A percentile compares a stretch with the other conserved stretches of the same genome.
phyloP scores from a whole-genome alignment of 2,797 vertebrate species.

The Hoplostethus atlanticus region DNA sequence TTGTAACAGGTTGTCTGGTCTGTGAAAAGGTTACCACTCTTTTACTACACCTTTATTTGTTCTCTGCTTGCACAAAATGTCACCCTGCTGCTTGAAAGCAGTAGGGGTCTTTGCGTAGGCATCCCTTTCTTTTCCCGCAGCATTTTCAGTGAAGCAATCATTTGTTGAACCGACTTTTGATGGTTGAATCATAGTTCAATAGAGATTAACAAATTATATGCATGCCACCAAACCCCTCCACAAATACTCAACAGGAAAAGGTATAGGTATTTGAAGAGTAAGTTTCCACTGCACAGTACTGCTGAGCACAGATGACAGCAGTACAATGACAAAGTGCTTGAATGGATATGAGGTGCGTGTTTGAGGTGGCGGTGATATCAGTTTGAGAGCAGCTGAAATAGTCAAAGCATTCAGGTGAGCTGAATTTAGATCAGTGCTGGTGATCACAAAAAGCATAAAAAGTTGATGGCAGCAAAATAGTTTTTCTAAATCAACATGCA shows the following conservation, averaged over 20 bases:
- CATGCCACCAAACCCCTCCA: neutral
- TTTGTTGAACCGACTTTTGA: neutral
- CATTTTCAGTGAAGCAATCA: neutral
- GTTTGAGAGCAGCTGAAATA: slow-evolving; percentile 40
- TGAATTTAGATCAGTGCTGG: slow-evolving; percentile 47
- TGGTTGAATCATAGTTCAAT: slow-evolving; percentile 9
- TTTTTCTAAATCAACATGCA: slow-evolving; percentile 21
- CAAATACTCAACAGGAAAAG: neutral
- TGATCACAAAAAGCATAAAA: slow-evolving; percentile 16
- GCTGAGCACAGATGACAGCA: slow-evolving; percentile 26
- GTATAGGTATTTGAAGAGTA: neutral
- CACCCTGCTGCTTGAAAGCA: neutral
- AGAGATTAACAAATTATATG: slow-evolving; percentile 16
- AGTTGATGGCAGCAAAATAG: neutral
- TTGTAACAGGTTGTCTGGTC: slow-evolving; percentile 21
- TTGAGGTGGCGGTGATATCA: slow-evolving; percentile 1
- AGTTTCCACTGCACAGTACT: slow-evolving; percentile 16
- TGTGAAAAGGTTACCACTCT: slow-evolving; percentile 19
- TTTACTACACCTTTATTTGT: neutral
- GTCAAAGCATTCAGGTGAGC: slow-evolving; percentile 29
- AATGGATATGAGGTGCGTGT: slow-evolving; percentile 32
- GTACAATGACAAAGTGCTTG: slow-evolving; percentile 33
- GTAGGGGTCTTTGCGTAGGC: neutral
- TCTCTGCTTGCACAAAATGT: slow-evolving; percentile 4
- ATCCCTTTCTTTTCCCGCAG: neutral